Evolutionary conservation across 2,888 invertebrate genomes (phyloP).

Genomic region (Drosophila testacea): DNA sequence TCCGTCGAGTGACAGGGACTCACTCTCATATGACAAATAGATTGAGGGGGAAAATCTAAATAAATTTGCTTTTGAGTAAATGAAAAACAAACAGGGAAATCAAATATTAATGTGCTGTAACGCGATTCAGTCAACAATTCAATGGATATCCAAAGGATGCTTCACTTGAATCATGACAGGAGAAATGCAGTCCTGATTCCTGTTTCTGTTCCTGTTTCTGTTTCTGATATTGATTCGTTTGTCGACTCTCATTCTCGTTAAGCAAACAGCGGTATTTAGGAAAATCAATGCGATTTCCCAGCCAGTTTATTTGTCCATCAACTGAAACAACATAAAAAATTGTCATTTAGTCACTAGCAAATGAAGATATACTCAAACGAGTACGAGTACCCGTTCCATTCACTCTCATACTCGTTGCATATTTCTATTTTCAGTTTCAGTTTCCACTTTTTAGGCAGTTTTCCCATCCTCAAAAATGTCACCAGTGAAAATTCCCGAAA

Average conservation of each 20-base stretch:
- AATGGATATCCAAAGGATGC: slow-evolving; percentile 37
- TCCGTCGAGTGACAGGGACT: slow-evolving; percentile 35
- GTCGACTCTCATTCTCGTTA: slow-evolving; percentile 33
- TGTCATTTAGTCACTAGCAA: slow-evolving; percentile 64
- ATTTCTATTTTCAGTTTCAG: slow-evolving; percentile 14
- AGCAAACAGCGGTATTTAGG: slow-evolving; percentile 62
- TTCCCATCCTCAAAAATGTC: slow-evolving; percentile 16
- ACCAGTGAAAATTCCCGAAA: slow-evolving; percentile 40
- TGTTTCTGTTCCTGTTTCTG: not conserved
- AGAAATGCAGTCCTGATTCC: slow-evolving; percentile 8
- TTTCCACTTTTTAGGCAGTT: slow-evolving; percentile 2
- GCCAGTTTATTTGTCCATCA: slow-evolving; percentile 44
- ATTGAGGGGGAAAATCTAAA: slow-evolving; percentile 49
- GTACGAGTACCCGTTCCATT: slow-evolving; percentile 7
- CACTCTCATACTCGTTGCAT: slow-evolving; percentile 2
- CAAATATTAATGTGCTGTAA: slow-evolving; percentile 79
- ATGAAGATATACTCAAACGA: slow-evolving; percentile 38
- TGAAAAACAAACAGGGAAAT: slow-evolving; percentile 80
- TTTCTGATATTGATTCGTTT: slow-evolving; percentile 34
- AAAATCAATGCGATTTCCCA: slow-evolving; percentile 55
- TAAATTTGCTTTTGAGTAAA: slow-evolving; percentile 75
- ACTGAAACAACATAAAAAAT: slow-evolving; percentile 50
- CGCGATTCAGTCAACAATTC: slow-evolving; percentile 56
- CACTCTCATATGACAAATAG: not conserved
- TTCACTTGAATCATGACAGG: slow-evolving; percentile 45